A percentile compares a stretch with the other conserved stretches of the same genome.
These are phyloP conservation scores for Halichoeres trimaculatus DNA, from an alignment of 2,113 vertebrate genomes.

Conservation along the genomic window DNA sequence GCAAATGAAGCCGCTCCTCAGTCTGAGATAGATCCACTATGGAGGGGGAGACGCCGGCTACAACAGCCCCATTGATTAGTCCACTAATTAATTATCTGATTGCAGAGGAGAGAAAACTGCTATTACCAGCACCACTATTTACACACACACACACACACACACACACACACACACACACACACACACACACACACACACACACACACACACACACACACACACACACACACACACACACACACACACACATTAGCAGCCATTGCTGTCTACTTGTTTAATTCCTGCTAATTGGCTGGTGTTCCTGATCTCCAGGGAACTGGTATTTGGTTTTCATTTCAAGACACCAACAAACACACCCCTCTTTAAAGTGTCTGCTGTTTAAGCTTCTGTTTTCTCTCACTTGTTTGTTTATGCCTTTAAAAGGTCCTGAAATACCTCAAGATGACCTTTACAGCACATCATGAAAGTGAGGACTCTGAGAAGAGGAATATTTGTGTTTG, in stretches of 20 bases:
- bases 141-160: slow-evolving; percentile 36
- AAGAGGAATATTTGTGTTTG: not conserved
- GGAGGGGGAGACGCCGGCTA: slow-evolving; percentile 52
- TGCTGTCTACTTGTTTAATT: slow-evolving; percentile 62
- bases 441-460: slow-evolving; percentile 16
- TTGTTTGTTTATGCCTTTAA: not conserved
- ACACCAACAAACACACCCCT: slow-evolving; percentile 10
- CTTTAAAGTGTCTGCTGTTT: not conserved
- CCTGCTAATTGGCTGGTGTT: slow-evolving; percentile 61
- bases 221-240: slow-evolving; percentile 11
- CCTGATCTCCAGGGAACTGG: slow-evolving; percentile 34
- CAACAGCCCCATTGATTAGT: slow-evolving; percentile 71
- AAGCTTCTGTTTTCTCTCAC: not conserved
- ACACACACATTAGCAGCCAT: slow-evolving; percentile 52
- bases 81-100: slow-evolving; percentile 77
- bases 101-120: slow-evolving; percentile 43
- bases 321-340: slow-evolving; percentile 47
- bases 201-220: slow-evolving; percentile 40
- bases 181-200: slow-evolving; percentile 8
- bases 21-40: slow-evolving; percentile 38
- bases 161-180: slow-evolving; percentile 13
- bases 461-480: not conserved
- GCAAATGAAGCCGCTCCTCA: slow-evolving; percentile 52
- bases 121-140: slow-evolving; percentile 66
- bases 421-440: not conserved